Conservation (phyloP, 2,113 vertebrate species). For the Himantopus leucocephalus region DNA sequence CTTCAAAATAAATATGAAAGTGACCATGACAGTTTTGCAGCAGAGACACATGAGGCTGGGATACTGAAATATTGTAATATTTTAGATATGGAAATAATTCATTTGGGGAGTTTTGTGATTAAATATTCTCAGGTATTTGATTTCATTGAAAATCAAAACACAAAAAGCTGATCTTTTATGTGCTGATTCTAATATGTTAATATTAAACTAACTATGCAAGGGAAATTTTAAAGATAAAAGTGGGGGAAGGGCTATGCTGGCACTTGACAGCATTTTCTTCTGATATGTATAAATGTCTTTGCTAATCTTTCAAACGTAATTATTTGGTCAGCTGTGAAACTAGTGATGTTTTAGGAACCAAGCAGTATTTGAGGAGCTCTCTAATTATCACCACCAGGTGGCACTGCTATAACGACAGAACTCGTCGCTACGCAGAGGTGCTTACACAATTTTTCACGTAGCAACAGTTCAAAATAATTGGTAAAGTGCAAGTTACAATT, state of each 20-base stretch:
- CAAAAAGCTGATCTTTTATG: neutral
- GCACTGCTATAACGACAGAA: neutral
- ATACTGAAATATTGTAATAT: neutral
- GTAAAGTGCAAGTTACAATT: neutral
- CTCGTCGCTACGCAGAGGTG: fast-evolving
- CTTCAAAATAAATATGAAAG: neutral
- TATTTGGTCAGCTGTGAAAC: neutral
- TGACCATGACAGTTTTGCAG: neutral
- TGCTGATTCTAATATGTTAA: neutral
- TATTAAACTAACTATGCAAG: neutral
- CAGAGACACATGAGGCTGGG: neutral
- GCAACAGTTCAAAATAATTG: neutral
- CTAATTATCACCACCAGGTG: neutral
- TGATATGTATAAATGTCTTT: neutral
- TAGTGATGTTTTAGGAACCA: neutral
- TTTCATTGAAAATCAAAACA: neutral
- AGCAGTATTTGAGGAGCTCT: neutral
- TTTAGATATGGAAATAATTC: neutral
- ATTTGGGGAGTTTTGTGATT: neutral
- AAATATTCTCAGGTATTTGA: neutral
- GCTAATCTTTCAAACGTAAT: neutral
- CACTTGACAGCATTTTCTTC: neutral
- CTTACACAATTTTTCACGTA: fast-evolving
- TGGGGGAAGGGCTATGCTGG: neutral
- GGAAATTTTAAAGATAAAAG: neutral